phyloP scores from a whole-genome alignment of 2,888 invertebrate genomes.

The Napeogenes sylphis region DNA sequence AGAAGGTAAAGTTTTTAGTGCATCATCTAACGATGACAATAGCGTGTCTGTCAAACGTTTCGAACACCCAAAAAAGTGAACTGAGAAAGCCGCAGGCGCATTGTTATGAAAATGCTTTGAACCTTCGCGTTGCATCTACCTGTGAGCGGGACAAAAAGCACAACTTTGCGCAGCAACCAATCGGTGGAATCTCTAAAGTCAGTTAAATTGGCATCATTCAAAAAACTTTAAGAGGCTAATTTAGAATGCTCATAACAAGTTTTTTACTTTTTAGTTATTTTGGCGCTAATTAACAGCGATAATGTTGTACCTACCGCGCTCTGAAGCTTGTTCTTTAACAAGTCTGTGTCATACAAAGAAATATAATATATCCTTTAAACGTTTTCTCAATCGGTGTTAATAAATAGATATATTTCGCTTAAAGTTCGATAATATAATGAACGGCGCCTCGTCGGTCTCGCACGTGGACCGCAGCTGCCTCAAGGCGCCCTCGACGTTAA shows the following conservation, averaged over 20 bases:
- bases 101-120: slow-evolving; percentile 75
- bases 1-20: slow-evolving; percentile 65
- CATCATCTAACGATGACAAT: slow-evolving; percentile 74
- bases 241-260: slow-evolving; percentile 56
- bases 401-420: no score
- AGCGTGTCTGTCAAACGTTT: slow-evolving; percentile 72
- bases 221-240: slow-evolving; percentile 64
- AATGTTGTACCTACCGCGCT: slow-evolving; percentile 39
- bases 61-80: slow-evolving; percentile 63
- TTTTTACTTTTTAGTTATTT: slow-evolving; percentile 52
- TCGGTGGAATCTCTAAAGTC: slow-evolving; percentile 56
- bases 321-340: slow-evolving; percentile 26
- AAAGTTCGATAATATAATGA: not conserved
- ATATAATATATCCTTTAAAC: not conserved
- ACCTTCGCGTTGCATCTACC: slow-evolving; percentile 70
- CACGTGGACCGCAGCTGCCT: slow-evolving; percentile 67
- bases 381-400: slow-evolving; percentile 9
- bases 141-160: slow-evolving; percentile 66
- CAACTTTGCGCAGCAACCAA: slow-evolving; percentile 65
- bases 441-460: slow-evolving; percentile 30
- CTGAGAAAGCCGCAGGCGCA: slow-evolving; percentile 71
- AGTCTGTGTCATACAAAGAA: slow-evolving; percentile 26
- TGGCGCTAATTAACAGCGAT: slow-evolving; percentile 40
- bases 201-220: slow-evolving; percentile 69
- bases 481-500: slow-evolving; percentile 50